Base-by-base conservation (phyloP, 2,888 invertebrate species). In the Agelastica alni region DNA sequence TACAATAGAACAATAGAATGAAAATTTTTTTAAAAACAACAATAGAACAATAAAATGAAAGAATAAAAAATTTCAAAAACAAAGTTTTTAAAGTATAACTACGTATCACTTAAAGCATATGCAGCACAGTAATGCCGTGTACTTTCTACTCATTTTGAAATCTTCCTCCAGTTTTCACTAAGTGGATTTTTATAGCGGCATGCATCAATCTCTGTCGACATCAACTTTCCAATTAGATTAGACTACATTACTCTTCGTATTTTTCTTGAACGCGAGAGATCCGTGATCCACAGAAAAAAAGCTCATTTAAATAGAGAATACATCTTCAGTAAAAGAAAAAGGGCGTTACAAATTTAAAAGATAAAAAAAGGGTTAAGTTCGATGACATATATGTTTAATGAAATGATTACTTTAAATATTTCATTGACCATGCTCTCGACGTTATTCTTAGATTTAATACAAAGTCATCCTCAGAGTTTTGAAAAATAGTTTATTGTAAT, bases 181-280 rank as follows among this genome's bases (percentile, higher is more conserved):
- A 61, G 61, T 61, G 61, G 61, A 61, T 55, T 61, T 61, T 61
- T 58, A 61, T 61, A 58, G 58, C 51, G 30, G 51, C 57, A 48
- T 51, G 54, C 58, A 61, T 61, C 61, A 61, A 58, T 61, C 61
- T 61, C 61, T 61, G 61, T 61, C 61, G 47, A 53, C 56, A 57
- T 58, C 58, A 61, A 52, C 52, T 54, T 52, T 56, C 58, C 61
- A 61, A 61, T 61, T 61, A 58, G 61, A 61, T 61, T 61, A 56
- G 61, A 58, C 58, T 58, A 58, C 61, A 61, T 61, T 58, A 61
- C 58, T 61, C 61, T 61, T 61, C 61, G 61, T 61, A 58, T 61
- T 58, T 56, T 56, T 54, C 61, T 52, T 54, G 58, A 45, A 52
- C 55, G 45, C 31, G 51, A 51, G 56, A 51, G 55, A 55, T 51